These are phyloP conservation scores for Dendronephthya gigantea DNA, from an alignment of 64 coral and sea anemone species.

Conservation along the genomic window DNA sequence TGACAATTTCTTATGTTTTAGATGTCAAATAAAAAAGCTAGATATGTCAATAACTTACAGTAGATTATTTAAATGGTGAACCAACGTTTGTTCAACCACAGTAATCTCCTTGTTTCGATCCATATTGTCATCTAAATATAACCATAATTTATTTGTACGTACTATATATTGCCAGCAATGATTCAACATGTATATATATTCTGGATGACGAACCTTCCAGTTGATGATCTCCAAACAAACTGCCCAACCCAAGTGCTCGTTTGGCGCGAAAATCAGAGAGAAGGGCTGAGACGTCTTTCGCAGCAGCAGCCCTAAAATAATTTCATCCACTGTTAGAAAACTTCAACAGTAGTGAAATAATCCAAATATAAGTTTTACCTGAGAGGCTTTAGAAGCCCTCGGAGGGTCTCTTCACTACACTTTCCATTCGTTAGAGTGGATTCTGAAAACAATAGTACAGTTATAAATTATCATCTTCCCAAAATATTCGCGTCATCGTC, in stretches of 20 bases:
- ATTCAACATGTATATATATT: neutral
- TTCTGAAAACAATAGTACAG: neutral
- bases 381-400: conserved; percentile 24
- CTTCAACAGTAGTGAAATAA: neutral
- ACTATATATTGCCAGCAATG: neutral
- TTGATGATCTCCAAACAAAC: conserved; percentile 95
- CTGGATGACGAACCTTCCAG: conserved; percentile 51
- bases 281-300: conserved; percentile 65
- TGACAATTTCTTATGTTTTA: too few species aligned
- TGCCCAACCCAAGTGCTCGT: conserved; percentile 92
- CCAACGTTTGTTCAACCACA: conserved; percentile 90
- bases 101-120: conserved; percentile 78
- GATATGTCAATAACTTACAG: conserved; percentile 65
- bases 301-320: conserved; percentile 47
- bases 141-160: neutral
- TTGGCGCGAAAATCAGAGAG: conserved; percentile 91
- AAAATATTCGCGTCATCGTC: too few species aligned
- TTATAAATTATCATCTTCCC: conserved; percentile 6
- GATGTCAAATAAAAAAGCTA: too few species aligned
- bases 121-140: conserved; percentile 83
- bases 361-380: conserved; percentile 4
- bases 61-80: conserved; percentile 77
- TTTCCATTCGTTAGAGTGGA: conserved; percentile 20
- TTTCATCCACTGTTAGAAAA: too few species aligned
- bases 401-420: conserved; percentile 36